phyloP scores from a whole-genome alignment of 2,888 invertebrate genomes.

The Sarcophaga subvicina region DNA sequence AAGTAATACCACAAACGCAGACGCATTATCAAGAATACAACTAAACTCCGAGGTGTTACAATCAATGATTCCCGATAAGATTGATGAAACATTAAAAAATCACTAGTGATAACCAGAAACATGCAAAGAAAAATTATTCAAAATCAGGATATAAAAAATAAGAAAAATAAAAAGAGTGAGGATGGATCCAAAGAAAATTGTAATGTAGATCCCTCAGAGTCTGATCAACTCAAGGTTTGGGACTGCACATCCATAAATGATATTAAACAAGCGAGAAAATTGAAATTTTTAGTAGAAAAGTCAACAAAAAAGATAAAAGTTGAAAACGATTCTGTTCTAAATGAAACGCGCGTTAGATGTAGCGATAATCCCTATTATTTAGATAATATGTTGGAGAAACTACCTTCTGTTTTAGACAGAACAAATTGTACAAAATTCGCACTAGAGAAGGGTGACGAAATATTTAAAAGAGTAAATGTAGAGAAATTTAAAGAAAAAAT shows the following conservation, averaged over 20 bases:
- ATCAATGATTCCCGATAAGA: too few relatives aligned
- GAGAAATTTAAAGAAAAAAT: background rate
- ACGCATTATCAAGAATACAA: too few relatives aligned
- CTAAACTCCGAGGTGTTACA: too few relatives aligned
- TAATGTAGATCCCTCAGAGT: background rate
- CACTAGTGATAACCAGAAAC: too few relatives aligned
- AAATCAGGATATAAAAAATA: background rate
- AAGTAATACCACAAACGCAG: too few relatives aligned
- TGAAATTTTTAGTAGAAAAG: constrained; percentile 18
- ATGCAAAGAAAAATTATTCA: constrained; percentile 3
- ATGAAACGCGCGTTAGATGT: background rate
- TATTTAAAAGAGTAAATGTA: background rate
- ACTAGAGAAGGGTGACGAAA: constrained; percentile 14
- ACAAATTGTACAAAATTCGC: background rate
- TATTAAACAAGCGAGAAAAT: constrained; percentile 14
- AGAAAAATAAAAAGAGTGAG: too few relatives aligned
- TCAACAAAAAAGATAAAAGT: background rate
- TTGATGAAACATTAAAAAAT: too few relatives aligned
- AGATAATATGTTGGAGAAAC: constrained; percentile 15
- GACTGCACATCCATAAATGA: constrained; percentile 35
- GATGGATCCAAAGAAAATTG: too few relatives aligned
- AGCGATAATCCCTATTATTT: constrained; percentile 1
- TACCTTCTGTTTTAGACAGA: constrained; percentile 1
- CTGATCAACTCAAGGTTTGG: constrained; percentile 24
- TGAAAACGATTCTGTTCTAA: constrained; percentile 16